These are phyloP conservation scores for Macrosiphum euphorbiae DNA, from an alignment of 2,888 invertebrate genomes.

Conservation along the genomic window DNA sequence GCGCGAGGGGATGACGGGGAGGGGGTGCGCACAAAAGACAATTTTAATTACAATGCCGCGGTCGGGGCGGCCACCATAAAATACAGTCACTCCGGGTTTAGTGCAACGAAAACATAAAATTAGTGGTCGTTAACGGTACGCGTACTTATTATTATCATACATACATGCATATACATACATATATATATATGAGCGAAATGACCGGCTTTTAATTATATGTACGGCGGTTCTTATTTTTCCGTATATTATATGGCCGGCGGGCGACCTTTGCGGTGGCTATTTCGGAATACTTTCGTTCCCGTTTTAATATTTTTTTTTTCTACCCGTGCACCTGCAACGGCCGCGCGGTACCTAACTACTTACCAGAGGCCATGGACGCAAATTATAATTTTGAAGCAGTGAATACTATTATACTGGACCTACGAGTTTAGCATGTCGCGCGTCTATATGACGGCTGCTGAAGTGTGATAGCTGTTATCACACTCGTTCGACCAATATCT, in stretches of 20 bases:
- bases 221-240: constrained; percentile 44
- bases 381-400: background rate
- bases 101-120: constrained; percentile 63
- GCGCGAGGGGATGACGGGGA: background rate
- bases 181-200: constrained; percentile 21
- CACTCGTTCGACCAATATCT: background rate
- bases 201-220: constrained; percentile 49
- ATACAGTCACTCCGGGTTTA: constrained; percentile 42
- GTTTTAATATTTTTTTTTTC: background rate
- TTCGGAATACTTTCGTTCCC: background rate
- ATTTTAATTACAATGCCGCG: constrained; percentile 62
- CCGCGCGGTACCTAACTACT: too few species aligned
- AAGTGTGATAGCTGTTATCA: background rate
- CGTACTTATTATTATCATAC: constrained; percentile 1
- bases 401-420: background rate
- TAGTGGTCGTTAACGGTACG: constrained; percentile 58
- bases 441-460: background rate
- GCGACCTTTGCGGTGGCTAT: background rate
- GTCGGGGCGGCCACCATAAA: constrained; percentile 27
- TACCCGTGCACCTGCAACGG: background rate
- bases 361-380: too few species aligned
- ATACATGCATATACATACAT: background rate
- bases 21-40: constrained; percentile 45
- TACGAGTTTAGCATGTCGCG: background rate
- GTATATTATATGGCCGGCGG: background rate